Conservation (phyloP, 2,113 vertebrate genomes). For the Epinephelus fuscoguttatus region DNA sequence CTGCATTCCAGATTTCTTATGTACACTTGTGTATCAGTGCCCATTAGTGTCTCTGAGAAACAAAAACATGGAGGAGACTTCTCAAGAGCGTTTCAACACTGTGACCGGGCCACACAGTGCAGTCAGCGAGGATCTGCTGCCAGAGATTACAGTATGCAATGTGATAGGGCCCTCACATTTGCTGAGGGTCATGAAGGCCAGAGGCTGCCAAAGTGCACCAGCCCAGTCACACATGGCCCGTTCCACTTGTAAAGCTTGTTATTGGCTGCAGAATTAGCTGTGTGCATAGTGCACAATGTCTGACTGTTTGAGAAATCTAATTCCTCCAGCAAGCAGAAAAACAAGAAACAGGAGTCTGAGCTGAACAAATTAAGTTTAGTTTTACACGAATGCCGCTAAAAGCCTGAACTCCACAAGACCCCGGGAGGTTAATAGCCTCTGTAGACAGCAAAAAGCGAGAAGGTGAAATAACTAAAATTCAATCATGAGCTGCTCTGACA, state of each 20-base stretch:
- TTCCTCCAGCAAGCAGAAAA: constrained; percentile 32
- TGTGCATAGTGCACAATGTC: constrained; percentile 46
- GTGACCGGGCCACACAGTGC: constrained; percentile 31
- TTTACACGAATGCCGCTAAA: neutral
- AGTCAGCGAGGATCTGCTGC: constrained; percentile 55
- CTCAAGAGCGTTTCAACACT: constrained; percentile 42
- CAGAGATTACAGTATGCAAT: constrained; percentile 74
- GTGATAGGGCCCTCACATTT: constrained; percentile 74
- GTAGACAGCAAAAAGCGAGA: constrained; percentile 36
- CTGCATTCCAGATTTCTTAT: constrained; percentile 8
- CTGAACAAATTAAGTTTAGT: constrained; percentile 18
- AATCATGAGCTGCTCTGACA: constrained; percentile 59
- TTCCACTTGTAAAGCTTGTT: constrained; percentile 22
- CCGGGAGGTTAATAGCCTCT: neutral
- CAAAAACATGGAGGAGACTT: neutral
- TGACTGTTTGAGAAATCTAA: constrained; percentile 50
- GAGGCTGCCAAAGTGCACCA: constrained; percentile 42
- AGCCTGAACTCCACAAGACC: neutral
- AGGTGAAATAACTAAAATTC: constrained; percentile 59
- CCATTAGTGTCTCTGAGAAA: constrained; percentile 16
- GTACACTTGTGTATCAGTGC: constrained; percentile 4
- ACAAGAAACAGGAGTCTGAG: neutral
- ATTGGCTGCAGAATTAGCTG: constrained; percentile 37
- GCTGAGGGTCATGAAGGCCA: constrained; percentile 70
- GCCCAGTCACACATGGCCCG: constrained; percentile 16